phyloP scores from a whole-genome alignment of 2,888 invertebrate species.

The Cosmia trapezina region DNA sequence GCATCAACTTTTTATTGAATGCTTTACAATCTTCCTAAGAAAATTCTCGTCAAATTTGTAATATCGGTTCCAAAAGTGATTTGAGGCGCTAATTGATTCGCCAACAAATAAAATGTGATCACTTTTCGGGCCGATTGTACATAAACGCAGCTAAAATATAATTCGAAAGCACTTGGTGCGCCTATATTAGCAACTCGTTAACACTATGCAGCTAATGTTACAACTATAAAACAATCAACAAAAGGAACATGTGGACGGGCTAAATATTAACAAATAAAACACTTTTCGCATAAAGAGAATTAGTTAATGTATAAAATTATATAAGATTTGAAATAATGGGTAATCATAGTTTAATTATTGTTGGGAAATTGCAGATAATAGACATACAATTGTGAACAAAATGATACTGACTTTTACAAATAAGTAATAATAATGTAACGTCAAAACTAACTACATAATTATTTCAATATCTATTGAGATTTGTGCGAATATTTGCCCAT shows the following conservation, averaged over 20 bases:
- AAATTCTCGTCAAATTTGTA: constrained; percentile 54
- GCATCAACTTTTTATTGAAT: constrained; percentile 65
- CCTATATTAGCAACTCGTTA: constrained; percentile 63
- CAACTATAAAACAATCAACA: constrained; percentile 63
- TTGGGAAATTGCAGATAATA: constrained; percentile 7
- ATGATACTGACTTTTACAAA: neutral
- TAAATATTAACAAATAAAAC: constrained; percentile 59
- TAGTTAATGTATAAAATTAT: constrained; percentile 21
- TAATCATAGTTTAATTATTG: constrained; percentile 21
- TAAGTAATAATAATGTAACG: neutral
- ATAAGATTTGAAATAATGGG: constrained; percentile 13
- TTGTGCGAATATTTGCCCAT: constrained; percentile 67
- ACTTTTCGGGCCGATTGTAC: constrained; percentile 54
- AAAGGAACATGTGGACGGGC: constrained; percentile 73
- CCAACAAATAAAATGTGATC: constrained; percentile 36
- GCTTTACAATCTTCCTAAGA: constrained; percentile 57
- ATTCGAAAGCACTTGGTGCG: constrained; percentile 72
- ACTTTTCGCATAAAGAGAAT: constrained; percentile 21
- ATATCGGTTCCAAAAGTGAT: constrained; percentile 59
- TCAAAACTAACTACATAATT: constrained; percentile 31
- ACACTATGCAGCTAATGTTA: constrained; percentile 67
- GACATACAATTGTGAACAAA: neutral
- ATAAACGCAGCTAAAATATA: constrained; percentile 60
- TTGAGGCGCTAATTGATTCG: constrained; percentile 20
- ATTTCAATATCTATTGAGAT: constrained; percentile 55